A percentile compares a stretch with the other conserved stretches of the same genome.
phyloP scores from a whole-genome alignment of 2,113 vertebrate species.

The Protobothrops mucrosquamatus region DNA sequence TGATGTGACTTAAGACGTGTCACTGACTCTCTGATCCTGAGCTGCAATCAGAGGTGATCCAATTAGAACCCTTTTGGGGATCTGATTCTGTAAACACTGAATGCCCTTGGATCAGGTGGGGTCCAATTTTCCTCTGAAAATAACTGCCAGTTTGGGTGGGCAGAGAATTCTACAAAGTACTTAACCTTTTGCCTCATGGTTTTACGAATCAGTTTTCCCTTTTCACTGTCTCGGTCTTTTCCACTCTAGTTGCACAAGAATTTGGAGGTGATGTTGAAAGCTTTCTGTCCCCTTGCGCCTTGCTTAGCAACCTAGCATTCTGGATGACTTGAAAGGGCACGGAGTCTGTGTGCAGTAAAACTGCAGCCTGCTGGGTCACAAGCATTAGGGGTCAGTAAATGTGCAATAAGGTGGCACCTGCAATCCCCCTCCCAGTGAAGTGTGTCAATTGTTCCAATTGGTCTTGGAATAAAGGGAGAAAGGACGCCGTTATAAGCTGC shows the following conservation, averaged over 20 bases:
- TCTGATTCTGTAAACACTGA: not conserved
- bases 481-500: not conserved
- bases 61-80: not conserved
- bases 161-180: not conserved
- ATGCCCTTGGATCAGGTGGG: not conserved
- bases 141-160: not conserved
- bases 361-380: not conserved
- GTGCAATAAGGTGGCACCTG: conserved; percentile 9
- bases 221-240: not conserved
- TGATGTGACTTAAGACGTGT: not conserved
- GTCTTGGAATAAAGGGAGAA: not conserved
- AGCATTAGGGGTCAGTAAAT: not conserved
- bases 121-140: not conserved
- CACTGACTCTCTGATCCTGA: not conserved
- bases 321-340: not conserved
- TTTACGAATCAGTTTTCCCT: not conserved
- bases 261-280: not conserved
- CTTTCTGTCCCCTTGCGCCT: not conserved
- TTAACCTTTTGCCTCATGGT: not conserved
- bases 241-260: not conserved
- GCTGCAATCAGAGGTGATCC: too few relatives aligned
- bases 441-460: not conserved
- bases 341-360: not conserved
- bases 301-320: not conserved
- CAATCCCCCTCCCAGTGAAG: not conserved